Evolutionary conservation across 1,140 invertebrate species (phyloP), one percentile per base, ranked within the genome.

Genomic region (Lerema accius): DNA sequence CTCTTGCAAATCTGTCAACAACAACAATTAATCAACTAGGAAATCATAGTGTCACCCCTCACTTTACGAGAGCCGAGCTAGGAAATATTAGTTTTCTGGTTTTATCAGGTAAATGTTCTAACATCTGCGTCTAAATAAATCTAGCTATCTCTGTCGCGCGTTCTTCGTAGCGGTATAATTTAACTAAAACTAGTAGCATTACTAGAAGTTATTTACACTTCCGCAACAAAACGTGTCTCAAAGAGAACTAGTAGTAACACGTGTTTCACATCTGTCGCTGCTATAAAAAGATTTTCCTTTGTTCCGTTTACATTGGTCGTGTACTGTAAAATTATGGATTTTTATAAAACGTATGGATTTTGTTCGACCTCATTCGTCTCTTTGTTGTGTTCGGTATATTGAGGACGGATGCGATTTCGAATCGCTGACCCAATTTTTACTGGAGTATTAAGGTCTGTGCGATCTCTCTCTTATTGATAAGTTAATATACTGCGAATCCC

Each of bases 271-370:
- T 50, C 14, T 50, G 26, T 50, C 28, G 28, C 14, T 32, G 23
- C 14, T 49, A 26, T 48, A 37, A 37, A 60, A 48, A 39, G 42
- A 35, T 35, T 32, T 32, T 35, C 7, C 48, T 50, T 50, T 50
- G 48, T 50, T 50, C 28, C 48, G 48, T 26, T 0, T 35, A 32
- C 23, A 16, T 35, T 50, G 13, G 26, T 35, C n/a, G 26, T 35
- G 28, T 23, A 6, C 3, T 32, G 28, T 4, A 32, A 32, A 32
- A 32, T 32, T 32, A 32, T 32, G 7, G 28, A 32, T 32, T 32
- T 23, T 35, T 16, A 19, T 19, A 6, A 9, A 40, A 13, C 40
- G 35, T 42, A 45, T 42, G 19, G 15, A 19, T 17, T 15, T 19
- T 4, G 17, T 17, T 32, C 40, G 40, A 7, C 7, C 14, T 13